A percentile compares a stretch with the other conserved stretches of the same genome.
Conservation (phyloP, 2,113 vertebrate species). For the Herpetotheres cachinnans region DNA sequence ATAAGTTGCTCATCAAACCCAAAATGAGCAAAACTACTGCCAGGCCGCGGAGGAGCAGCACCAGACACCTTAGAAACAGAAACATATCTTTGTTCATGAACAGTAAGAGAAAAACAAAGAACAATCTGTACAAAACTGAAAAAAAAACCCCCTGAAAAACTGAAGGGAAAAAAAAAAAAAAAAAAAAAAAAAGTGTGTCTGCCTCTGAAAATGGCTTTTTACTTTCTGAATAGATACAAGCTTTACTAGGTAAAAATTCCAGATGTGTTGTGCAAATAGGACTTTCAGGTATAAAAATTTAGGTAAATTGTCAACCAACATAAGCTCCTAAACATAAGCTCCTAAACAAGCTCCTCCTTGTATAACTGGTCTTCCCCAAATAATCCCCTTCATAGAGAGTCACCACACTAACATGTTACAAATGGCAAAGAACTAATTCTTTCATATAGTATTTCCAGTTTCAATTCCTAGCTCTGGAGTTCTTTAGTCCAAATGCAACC, state of each 20-base stretch:
- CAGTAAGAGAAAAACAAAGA: neutral
- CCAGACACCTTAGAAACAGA: constrained; percentile 89
- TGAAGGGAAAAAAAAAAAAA: no score
- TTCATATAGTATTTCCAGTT: neutral
- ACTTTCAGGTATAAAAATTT: neutral
- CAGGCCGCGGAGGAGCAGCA: constrained; percentile 91
- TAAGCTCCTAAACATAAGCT: neutral
- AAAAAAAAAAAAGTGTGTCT: rapidly evolving
- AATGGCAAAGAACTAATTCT: neutral
- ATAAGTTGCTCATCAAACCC: constrained; percentile 96
- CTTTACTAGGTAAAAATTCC: neutral
- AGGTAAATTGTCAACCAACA: neutral
- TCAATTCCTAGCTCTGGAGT: neutral
- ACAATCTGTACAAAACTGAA: neutral
- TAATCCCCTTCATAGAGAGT: neutral
- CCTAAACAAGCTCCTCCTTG: neutral
- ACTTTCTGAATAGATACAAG: neutral
- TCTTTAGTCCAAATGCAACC: neutral
- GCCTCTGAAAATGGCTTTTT: neutral
- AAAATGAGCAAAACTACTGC: constrained; percentile 97
- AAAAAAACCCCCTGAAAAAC: no score
- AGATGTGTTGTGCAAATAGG: neutral
- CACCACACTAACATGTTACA: neutral
- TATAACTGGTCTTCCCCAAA: neutral
- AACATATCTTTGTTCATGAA: neutral